Evolutionary conservation across 2,113 vertebrate species (phyloP).

Genomic region (Smithornis capensis): DNA sequence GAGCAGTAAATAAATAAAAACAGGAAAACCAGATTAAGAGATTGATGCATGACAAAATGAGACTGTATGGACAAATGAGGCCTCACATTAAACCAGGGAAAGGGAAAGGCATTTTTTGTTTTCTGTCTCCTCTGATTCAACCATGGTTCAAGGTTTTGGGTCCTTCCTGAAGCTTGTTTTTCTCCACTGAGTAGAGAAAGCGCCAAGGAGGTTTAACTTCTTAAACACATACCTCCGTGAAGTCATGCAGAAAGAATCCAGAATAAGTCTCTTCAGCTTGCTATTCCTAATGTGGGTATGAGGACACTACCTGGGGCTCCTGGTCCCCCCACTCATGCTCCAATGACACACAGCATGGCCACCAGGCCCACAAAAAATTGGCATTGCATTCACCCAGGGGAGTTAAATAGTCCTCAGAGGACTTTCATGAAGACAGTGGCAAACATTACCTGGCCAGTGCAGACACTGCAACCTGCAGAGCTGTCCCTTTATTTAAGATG

Average conservation of each 20-base stretch:
- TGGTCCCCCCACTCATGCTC: fast-evolving
- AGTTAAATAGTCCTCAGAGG: background rate
- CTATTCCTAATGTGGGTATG: background rate
- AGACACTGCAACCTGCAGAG: background rate
- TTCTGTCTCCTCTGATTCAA: background rate
- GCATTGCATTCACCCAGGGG: too few species aligned
- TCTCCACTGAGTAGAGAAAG: background rate
- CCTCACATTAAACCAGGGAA: background rate
- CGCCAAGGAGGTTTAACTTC: background rate
- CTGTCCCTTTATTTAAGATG: background rate
- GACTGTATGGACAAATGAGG: background rate
- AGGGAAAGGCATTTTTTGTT: background rate
- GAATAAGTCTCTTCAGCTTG: background rate
- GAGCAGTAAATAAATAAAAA: background rate
- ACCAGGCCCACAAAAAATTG: too few species aligned
- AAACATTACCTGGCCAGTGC: background rate
- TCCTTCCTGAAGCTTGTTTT: background rate
- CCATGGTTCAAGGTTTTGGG: background rate
- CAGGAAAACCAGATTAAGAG: background rate
- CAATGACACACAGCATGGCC: fast-evolving
- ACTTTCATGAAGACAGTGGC: background rate
- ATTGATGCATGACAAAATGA: background rate
- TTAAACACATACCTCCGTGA: background rate
- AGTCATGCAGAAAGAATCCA: background rate
- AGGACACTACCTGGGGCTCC: background rate